Evolutionary conservation across 2,797 vertebrate species (phyloP).

Genomic region (Salarias fasciatus): DNA sequence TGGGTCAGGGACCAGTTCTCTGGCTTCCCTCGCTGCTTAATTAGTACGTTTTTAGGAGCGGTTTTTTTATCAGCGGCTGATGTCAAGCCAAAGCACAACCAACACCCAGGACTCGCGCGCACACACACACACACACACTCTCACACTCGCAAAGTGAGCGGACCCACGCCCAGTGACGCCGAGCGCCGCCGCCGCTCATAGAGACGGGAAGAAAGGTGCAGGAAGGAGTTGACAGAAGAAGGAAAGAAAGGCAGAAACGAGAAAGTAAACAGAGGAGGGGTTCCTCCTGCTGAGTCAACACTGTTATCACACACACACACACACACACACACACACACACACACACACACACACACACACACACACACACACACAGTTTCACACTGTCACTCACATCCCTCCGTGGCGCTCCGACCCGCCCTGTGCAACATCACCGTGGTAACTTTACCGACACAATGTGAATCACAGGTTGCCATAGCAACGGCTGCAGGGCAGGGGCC

Average conservation of each 20-base stretch:
- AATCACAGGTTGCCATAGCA: constrained; percentile 34
- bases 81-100: constrained; percentile 11
- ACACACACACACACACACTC: background rate
- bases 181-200: constrained; percentile 11
- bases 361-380: constrained; percentile 11
- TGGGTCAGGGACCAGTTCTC: constrained; percentile 7
- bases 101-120: constrained; percentile 39
- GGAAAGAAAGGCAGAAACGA: constrained; percentile 45
- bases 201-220: constrained; percentile 20
- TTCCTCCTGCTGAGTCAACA: constrained; percentile 65
- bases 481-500: constrained; percentile 17
- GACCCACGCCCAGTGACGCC: constrained; percentile 50
- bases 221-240: constrained; percentile 55
- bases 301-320: constrained; percentile 40
- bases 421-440: background rate
- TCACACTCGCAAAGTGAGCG: constrained; percentile 13
- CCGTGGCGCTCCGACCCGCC: constrained; percentile 13
- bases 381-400: constrained; percentile 29
- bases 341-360: constrained; percentile 10
- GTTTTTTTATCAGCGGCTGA: constrained; percentile 51
- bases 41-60: constrained; percentile 11
- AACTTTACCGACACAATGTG: constrained; percentile 23
- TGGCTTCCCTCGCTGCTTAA: constrained; percentile 21
- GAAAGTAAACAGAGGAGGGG: constrained; percentile 64
- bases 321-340: constrained; percentile 8